These are phyloP conservation scores for Ochropacha duplaris DNA, from an alignment of 2,888 invertebrate species.

Conservation along the genomic window DNA sequence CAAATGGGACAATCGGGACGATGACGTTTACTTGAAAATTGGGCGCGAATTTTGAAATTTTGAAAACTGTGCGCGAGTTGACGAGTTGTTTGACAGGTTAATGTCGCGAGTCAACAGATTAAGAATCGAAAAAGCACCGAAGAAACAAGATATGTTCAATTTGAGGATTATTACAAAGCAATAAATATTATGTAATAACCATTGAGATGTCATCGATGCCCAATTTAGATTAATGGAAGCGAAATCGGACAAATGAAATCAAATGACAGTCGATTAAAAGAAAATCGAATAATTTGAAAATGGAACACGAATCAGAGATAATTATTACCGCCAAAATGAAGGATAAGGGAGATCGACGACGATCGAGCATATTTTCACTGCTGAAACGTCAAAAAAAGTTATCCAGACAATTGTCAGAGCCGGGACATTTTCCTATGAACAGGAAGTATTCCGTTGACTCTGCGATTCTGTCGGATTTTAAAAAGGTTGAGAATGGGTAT, in stretches of 20 bases:
- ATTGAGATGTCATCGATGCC: too few relatives aligned
- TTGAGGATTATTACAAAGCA: too few relatives aligned
- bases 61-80: too few relatives aligned
- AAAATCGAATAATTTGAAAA: conserved; percentile 11
- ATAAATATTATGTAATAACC: too few relatives aligned
- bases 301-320: conserved; percentile 52
- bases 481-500: conserved; percentile 38
- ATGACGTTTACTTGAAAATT: too few relatives aligned
- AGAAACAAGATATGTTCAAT: too few relatives aligned
- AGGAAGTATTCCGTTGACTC: conserved; percentile 70
- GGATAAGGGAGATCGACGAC: conserved; percentile 51
- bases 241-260: not conserved
- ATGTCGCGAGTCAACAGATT: too few relatives aligned
- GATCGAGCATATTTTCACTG: conserved; percentile 69
- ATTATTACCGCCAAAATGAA: conserved; percentile 47
- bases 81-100: too few relatives aligned
- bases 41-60: too few relatives aligned
- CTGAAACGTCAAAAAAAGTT: conserved; percentile 64
- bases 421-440: conserved; percentile 36
- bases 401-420: conserved; percentile 62
- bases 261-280: not conserved
- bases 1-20: too few relatives aligned
- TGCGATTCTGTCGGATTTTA: conserved; percentile 58
- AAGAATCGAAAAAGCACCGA: too few relatives aligned
- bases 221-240: too few relatives aligned